Conservation (phyloP, 2,888 invertebrate genomes). For the Caradrina clavipalpis region DNA sequence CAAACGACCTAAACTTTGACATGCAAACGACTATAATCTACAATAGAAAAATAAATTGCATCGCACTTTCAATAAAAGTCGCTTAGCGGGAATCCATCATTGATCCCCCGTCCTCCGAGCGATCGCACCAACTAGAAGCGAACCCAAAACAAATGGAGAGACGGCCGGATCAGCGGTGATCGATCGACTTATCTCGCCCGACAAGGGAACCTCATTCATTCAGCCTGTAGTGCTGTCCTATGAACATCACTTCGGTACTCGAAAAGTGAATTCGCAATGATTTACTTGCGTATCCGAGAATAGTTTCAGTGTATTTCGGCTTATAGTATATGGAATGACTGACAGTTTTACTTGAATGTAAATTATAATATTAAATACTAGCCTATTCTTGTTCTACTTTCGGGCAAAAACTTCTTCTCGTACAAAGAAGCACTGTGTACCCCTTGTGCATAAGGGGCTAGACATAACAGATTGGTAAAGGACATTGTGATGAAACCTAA, state of each 20-base stretch:
- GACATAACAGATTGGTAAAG: too few species aligned
- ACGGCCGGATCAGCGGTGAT: slow-evolving; percentile 56
- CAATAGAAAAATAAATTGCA: slow-evolving; percentile 3
- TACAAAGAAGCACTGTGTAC: too few species aligned
- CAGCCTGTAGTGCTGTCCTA: slow-evolving; percentile 12
- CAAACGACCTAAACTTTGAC: too few species aligned
- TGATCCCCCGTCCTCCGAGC: slow-evolving; percentile 30
- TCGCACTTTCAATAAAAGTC: slow-evolving; percentile 36
- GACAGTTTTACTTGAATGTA: too few species aligned
- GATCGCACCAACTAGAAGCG: slow-evolving; percentile 53
- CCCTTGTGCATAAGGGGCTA: too few species aligned
- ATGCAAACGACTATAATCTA: neutral
- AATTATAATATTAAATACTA: too few species aligned
- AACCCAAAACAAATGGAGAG: slow-evolving; percentile 61
- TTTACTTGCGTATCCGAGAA: neutral
- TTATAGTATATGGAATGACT: too few species aligned
- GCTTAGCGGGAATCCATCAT: slow-evolving; percentile 48
- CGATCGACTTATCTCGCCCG: slow-evolving; percentile 58
- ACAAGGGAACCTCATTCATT: slow-evolving; percentile 60
- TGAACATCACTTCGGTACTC: slow-evolving; percentile 15
- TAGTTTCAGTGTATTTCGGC: too few species aligned
- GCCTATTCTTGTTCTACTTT: too few species aligned
- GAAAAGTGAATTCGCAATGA: slow-evolving; percentile 23
- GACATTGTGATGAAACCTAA: too few species aligned
- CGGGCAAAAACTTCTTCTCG: too few species aligned